phyloP scores from a whole-genome alignment of 2,888 invertebrate genomes.

The Pteria penguin region DNA sequence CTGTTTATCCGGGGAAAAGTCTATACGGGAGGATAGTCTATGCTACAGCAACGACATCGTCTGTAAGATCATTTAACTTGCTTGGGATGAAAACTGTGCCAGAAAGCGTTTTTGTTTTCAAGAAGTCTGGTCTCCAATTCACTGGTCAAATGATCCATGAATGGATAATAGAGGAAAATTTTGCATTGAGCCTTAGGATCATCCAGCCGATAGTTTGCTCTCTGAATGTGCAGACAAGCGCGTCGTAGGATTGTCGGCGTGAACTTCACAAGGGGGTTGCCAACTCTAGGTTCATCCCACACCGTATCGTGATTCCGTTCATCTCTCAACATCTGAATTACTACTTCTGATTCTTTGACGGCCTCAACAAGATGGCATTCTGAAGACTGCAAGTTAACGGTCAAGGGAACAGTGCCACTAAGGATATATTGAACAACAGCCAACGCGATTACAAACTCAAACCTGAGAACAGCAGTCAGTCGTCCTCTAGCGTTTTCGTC shows the following conservation, averaged over 20 bases:
- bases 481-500: slow-evolving; percentile 7
- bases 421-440: background rate
- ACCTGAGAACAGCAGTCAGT: background rate
- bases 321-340: background rate
- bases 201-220: slow-evolving; percentile 30
- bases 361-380: slow-evolving; percentile 1
- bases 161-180: slow-evolving; percentile 30
- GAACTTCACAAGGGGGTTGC: background rate
- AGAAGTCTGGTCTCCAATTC: background rate
- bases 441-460: slow-evolving; percentile 5
- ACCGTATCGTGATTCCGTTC: background rate
- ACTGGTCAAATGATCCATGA: background rate
- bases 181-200: slow-evolving; percentile 31
- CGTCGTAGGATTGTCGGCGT: slow-evolving; percentile 6
- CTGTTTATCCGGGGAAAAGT: too few relatives aligned
- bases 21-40: too few relatives aligned
- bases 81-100: background rate
- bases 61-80: background rate
- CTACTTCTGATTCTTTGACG: background rate
- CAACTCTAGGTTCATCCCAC: slow-evolving; percentile 1
- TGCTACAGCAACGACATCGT: background rate
- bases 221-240: slow-evolving; percentile 20
- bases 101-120: background rate
- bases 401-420: slow-evolving; percentile 1
- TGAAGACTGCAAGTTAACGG: background rate